A percentile compares a stretch with the other conserved stretches of the same genome.
Conservation (phyloP, 2,888 invertebrate species). For the Horisme vitalbata region DNA sequence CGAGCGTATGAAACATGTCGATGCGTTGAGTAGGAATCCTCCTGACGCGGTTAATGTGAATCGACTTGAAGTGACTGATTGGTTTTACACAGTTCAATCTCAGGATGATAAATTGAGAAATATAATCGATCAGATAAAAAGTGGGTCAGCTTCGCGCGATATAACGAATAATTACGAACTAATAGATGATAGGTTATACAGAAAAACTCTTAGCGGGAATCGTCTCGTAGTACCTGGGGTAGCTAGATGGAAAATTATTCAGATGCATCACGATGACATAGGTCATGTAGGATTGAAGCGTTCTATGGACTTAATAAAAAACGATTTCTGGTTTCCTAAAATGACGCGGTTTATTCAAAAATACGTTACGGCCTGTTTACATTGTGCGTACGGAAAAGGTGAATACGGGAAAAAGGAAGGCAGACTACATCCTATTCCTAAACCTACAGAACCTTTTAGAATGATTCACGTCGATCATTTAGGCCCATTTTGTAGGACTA, state of each 20-base stretch:
- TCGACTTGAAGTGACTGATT: constrained; percentile 24
- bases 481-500: constrained; percentile 29
- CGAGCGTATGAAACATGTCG: constrained; percentile 43
- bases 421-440: constrained; percentile 32
- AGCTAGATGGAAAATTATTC: constrained; percentile 41
- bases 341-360: constrained; percentile 37
- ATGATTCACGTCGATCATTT: constrained; percentile 36
- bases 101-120: not conserved
- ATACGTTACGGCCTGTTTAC: constrained; percentile 38
- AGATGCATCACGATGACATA: constrained; percentile 42
- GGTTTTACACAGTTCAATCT: constrained; percentile 25
- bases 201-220: constrained; percentile 34
- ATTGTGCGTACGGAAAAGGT: constrained; percentile 45
- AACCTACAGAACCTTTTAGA: constrained; percentile 29
- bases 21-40: constrained; percentile 45
- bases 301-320: constrained; percentile 38
- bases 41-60: constrained; percentile 7
- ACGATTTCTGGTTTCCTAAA: constrained; percentile 43
- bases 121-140: constrained; percentile 19
- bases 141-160: constrained; percentile 10
- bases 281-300: constrained; percentile 40
- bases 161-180: constrained; percentile 30
- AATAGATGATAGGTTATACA: constrained; percentile 27
- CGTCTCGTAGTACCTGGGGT: constrained; percentile 40
- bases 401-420: constrained; percentile 28